Base-by-base conservation (phyloP, 2,797 vertebrate genomes). In the Menidia menidia region DNA sequence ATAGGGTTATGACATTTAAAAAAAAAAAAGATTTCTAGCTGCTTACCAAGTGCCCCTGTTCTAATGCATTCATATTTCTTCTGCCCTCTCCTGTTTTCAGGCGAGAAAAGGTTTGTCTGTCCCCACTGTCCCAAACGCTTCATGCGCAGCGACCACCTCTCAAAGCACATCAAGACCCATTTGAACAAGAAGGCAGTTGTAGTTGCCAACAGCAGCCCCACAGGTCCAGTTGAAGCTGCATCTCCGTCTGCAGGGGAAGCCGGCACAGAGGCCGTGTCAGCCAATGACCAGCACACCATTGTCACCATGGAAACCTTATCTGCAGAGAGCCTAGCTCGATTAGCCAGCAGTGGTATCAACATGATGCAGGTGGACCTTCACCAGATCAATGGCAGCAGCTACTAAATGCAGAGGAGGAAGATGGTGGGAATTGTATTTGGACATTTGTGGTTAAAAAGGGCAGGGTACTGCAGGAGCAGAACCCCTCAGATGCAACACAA, bases 81-180 rank as follows among this genome's bases (percentile, higher is more conserved):
- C 8, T 47, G 13, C 13, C 11, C 69, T 14, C 14, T 1, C 15
- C 2, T 25, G 12, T 69, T 61, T 71, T 82, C 50, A 98, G 97
- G 97, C 47, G 97, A 98, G 87, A 99, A 99, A 90, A 96, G 95
- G 58, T 99, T 98, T 88, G 84, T 84, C 3, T 98, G 97, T 64
- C 56, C 95, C 0, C 95, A 98, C 77, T 98, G 97, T 83, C 96
- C 97, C 71, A 99, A 99, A 67, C 96, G 97, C 86, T 99, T 99
- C 92, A 99, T 98, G 97, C 95, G 97, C 58, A 99, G 97, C 42
- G 97, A 99, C 83, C 97, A 98, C 76, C 95, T 99, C 77, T 98
- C 97, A 80, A 99, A 99, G 83, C 97, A 98, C 93, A 94, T 98
- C 92, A 98, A 98, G 89, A 99, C 97, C 73, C 97, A 99, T 90